Conservation (phyloP, 2,113 vertebrate genomes). For the Cnemophilus loriae region DNA sequence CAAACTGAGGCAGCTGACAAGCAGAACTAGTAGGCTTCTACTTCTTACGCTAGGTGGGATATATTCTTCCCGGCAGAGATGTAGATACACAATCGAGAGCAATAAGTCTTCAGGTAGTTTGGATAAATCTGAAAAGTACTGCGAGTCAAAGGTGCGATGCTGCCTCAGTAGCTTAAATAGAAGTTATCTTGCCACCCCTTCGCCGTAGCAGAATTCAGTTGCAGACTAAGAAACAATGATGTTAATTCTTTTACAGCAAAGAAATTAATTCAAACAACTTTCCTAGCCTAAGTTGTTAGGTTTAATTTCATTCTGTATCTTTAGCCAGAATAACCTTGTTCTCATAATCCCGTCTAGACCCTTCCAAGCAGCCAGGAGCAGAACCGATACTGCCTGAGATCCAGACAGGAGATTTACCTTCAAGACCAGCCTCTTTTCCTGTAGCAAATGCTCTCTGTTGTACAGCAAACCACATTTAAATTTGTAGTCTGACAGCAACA, state of each 20-base stretch:
- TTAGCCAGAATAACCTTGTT: not conserved
- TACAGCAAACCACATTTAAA: not conserved
- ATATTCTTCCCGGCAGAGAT: not conserved
- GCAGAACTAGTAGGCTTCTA: not conserved
- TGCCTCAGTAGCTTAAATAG: not conserved
- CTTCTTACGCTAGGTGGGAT: not conserved
- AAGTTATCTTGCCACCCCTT: not conserved
- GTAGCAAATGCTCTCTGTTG: not conserved
- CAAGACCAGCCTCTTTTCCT: not conserved
- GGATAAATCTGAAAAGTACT: not conserved
- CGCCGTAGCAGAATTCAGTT: not conserved
- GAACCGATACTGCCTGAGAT: not conserved
- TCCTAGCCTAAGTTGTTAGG: not conserved
- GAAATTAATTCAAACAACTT: not conserved
- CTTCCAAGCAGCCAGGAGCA: not conserved
- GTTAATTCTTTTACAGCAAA: not conserved
- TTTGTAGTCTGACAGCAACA: not conserved
- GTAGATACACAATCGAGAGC: not conserved
- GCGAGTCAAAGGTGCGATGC: not conserved
- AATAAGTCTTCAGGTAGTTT: not conserved
- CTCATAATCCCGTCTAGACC: not conserved
- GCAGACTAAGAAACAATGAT: not conserved
- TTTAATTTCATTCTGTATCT: not conserved
- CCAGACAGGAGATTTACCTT: not conserved
- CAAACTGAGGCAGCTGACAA: not conserved